Conservation (phyloP, 2,888 invertebrate genomes). For the Drosophila prostipennis region DNA sequence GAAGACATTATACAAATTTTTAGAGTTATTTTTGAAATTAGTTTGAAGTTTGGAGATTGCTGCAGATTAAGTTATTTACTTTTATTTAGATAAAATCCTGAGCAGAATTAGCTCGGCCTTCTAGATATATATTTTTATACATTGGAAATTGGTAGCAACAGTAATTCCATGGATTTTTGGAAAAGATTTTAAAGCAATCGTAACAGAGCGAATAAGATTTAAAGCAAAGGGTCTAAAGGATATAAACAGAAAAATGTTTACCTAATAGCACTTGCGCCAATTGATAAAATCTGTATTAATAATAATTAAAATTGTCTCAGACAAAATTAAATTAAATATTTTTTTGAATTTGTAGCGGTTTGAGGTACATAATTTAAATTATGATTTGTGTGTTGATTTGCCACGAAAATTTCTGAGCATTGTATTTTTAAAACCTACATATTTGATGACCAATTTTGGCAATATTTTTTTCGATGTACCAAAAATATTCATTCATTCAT, state of each 20-base stretch:
- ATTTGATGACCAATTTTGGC: constrained; percentile 2
- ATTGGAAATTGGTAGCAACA: too few relatives aligned
- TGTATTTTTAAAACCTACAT: neutral
- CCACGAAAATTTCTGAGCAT: neutral
- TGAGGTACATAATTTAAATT: neutral
- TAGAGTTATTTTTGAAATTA: neutral
- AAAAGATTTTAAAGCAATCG: too few relatives aligned
- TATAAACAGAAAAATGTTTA: too few relatives aligned
- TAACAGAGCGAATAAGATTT: too few relatives aligned
- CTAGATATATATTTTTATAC: neutral
- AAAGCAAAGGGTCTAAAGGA: too few relatives aligned
- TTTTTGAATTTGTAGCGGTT: neutral
- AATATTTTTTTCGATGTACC: constrained; percentile 13
- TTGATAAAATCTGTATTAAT: too few relatives aligned
- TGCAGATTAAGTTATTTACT: neutral
- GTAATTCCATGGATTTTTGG: too few relatives aligned
- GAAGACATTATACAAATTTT: constrained; percentile 30
- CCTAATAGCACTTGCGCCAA: too few relatives aligned
- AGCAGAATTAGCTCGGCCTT: neutral
- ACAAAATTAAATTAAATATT: too few relatives aligned
- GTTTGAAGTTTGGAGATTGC: neutral
- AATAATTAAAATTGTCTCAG: too few relatives aligned
- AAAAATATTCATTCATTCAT: constrained; percentile 26
- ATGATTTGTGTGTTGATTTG: neutral
- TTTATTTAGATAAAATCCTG: neutral